These are phyloP conservation scores for Eupithecia dodoneata DNA, from an alignment of 2,888 invertebrate species.

Conservation along the genomic window DNA sequence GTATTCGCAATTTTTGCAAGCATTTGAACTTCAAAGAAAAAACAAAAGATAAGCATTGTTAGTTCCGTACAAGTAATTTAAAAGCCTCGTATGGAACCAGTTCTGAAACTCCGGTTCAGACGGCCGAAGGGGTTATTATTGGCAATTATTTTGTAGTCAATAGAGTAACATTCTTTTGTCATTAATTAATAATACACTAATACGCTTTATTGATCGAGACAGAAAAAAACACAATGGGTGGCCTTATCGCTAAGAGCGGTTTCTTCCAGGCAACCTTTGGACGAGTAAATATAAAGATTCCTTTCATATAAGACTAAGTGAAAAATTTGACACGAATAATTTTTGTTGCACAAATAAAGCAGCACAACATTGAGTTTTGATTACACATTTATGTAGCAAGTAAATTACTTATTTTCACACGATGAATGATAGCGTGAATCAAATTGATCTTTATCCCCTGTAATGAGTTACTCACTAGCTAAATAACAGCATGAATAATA, in stretches of 20 bases:
- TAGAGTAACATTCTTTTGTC: not conserved
- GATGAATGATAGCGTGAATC: not conserved
- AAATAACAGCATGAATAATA: not conserved
- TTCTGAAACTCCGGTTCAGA: too few relatives aligned
- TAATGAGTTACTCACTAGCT: not conserved
- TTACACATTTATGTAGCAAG: not conserved
- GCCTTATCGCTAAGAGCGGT: too few relatives aligned
- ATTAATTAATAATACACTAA: not conserved
- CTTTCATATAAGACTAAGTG: too few relatives aligned
- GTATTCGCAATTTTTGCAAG: slow-evolving; percentile 29
- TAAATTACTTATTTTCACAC: not conserved
- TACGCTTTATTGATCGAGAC: too few relatives aligned
- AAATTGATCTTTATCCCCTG: not conserved
- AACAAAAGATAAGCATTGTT: slow-evolving; percentile 7
- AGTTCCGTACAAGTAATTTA: too few relatives aligned
- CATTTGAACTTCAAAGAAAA: slow-evolving; percentile 30
- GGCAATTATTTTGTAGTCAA: not conserved
- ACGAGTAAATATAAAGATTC: not conserved
- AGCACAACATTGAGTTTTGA: not conserved
- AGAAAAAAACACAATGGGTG: too few relatives aligned
- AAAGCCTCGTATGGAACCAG: too few relatives aligned
- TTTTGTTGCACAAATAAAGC: not conserved
- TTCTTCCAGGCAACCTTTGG: too few relatives aligned
- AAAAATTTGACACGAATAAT: not conserved
- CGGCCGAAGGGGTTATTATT: too few relatives aligned